Base-by-base conservation (phyloP, 2,888 invertebrate species). In the Agrilus biguttatus region DNA sequence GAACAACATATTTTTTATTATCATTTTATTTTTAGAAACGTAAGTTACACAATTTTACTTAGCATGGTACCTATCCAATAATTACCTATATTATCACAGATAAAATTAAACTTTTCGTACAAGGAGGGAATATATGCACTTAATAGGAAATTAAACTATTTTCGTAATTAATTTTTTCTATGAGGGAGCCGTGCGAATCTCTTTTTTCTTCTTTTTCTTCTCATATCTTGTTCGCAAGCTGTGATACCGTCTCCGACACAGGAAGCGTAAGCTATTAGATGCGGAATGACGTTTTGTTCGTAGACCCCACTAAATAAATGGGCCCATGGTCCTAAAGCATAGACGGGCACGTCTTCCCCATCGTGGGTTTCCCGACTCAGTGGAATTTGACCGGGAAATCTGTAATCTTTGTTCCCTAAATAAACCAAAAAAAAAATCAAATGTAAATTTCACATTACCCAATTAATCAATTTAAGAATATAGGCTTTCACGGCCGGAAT, bases 291-390 rank as follows among this genome's bases (percentile, higher is more conserved):
- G 60, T 76, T 80, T 63, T 90, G 84, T 55, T 90, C 86, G 53
- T 82, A 79, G 43, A 77, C 78, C 0, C 88, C 86, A 0, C 78
- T 77, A 57, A 90, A 84, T 1, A 90, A 68, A 57, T 89, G 87
- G 0, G 86, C 68, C 81, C 83, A 82, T 2, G 86, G 88, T 17
- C 80, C 89, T 10, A 64, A 66, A 0, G 87, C 86, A 61, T 77
- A 86, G 0, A 88, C 78, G 0, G 78, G 76, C 0, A 88, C 86
- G 60, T 88, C 88, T 48, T 88, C 87, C 0, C 83, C 83, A 0
- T 82, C 83, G 53, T 85, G 85, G 0, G 83, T 82, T 55, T 83
- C 84, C 13, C 71, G 62, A 0, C 55, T 36, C 33, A 77, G 65
- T 0, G 84, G 84, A 0, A 76, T 72, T 1, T 77, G 62, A 0